Conservation (phyloP, 2,113 vertebrate genomes). For the Monopterus albus region DNA sequence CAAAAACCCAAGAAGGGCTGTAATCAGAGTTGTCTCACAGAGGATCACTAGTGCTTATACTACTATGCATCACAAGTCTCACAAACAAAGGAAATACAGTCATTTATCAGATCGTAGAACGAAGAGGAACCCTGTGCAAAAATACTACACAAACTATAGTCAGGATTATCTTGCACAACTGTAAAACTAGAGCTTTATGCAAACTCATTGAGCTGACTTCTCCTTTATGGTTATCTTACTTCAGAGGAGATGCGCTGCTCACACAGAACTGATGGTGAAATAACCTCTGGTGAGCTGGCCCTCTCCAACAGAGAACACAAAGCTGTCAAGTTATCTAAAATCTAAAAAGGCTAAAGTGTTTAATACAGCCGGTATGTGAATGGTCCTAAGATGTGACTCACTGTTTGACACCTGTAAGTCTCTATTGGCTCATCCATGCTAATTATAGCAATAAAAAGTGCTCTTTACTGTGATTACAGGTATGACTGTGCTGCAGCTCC, state of each 20-base stretch:
- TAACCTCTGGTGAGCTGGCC: background rate
- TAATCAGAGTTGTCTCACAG: no score
- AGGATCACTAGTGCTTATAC: no score
- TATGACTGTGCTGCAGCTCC: background rate
- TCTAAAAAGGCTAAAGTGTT: background rate
- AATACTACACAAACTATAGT: no score
- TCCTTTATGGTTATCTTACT: slow-evolving; percentile 3
- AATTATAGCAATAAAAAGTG: slow-evolving; percentile 1
- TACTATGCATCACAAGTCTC: no score
- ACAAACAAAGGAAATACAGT: background rate
- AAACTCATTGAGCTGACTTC: slow-evolving; percentile 11
- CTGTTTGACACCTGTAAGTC: slow-evolving; percentile 13
- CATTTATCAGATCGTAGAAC: background rate
- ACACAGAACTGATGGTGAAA: background rate
- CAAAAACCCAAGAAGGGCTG: background rate
- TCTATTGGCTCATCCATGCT: background rate
- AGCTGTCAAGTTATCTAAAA: slow-evolving; percentile 16
- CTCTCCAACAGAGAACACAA: background rate
- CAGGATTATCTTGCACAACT: no score
- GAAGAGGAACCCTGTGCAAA: no score
- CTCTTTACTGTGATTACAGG: slow-evolving; percentile 15
- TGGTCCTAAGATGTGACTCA: background rate
- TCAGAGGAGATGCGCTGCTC: slow-evolving; percentile 10
- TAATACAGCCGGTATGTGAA: background rate
- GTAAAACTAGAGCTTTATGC: background rate